Percentiles rank a stretch among this genome's conserved stretches.
These are phyloP conservation scores for Pararge aegeria DNA, from an alignment of 1,140 invertebrate species.

Conservation along the genomic window DNA sequence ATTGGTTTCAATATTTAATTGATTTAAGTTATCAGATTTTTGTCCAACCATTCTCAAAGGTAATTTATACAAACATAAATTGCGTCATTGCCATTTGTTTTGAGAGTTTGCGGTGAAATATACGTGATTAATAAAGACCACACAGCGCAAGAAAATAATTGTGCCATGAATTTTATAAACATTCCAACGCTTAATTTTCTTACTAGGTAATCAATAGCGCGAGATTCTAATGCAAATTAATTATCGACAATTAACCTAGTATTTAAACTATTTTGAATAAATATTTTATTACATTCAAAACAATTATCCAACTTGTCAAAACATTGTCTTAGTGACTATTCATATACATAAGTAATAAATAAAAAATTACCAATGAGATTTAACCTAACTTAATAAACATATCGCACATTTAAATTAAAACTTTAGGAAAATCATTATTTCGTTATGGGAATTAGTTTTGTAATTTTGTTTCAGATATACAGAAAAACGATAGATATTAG, in stretches of 20 bases:
- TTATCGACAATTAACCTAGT: slow-evolving; percentile 11
- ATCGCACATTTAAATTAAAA: too few relatives aligned
- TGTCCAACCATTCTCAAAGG: too few relatives aligned
- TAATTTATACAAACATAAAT: too few relatives aligned
- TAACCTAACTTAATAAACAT: neutral
- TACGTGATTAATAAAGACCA: slow-evolving; percentile 14
- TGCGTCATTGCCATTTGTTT: too few relatives aligned
- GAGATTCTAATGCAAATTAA: slow-evolving; percentile 13
- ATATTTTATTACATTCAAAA: neutral
- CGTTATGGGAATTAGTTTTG: too few relatives aligned
- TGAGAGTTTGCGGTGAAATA: too few relatives aligned
- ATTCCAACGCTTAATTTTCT: slow-evolving; percentile 11
- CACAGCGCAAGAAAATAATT: slow-evolving; percentile 15
- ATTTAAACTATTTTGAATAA: slow-evolving; percentile 9
- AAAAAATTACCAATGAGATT: neutral
- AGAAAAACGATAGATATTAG: too few relatives aligned
- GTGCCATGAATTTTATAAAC: neutral
- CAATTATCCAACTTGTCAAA: neutral
- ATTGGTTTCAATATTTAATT: too few relatives aligned
- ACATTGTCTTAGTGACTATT: neutral
- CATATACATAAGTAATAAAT: neutral
- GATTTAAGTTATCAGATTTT: too few relatives aligned
- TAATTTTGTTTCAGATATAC: too few relatives aligned
- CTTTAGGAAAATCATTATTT: too few relatives aligned
- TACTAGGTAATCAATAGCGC: slow-evolving; percentile 8